Conservation (phyloP, 2,113 vertebrate genomes). For the Catagonus wagneri region DNA sequence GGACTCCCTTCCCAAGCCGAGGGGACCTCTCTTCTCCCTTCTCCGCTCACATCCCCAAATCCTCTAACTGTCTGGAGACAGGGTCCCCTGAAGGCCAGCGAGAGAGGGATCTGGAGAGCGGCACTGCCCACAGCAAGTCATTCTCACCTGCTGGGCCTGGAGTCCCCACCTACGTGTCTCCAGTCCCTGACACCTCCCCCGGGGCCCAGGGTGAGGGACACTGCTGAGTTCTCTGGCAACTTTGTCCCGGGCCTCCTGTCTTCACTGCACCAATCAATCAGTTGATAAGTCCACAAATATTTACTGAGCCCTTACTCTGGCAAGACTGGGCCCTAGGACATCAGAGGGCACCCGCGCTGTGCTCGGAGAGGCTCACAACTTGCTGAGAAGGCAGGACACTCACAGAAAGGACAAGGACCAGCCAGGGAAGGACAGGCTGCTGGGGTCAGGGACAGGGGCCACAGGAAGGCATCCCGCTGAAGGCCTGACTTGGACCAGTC, state of each 20-base stretch:
- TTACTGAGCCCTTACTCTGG: background rate
- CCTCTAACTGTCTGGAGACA: background rate
- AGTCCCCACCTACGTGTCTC: background rate
- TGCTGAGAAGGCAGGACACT: background rate
- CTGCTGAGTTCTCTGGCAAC: background rate
- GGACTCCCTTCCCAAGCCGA: background rate
- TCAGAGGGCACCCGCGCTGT: background rate
- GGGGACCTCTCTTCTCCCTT: background rate
- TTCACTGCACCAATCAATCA: slow-evolving; percentile 44
- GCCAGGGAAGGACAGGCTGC: background rate
- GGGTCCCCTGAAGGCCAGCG: background rate
- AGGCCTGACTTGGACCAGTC: background rate
- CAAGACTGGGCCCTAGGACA: slow-evolving; percentile 53
- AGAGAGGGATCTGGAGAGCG: background rate
- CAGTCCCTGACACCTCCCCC: background rate
- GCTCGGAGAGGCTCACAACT: background rate
- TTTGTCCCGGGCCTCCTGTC: background rate
- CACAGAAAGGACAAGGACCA: background rate
- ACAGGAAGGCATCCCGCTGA: background rate
- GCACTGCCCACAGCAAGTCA: background rate
- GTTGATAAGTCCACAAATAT: slow-evolving; percentile 70
- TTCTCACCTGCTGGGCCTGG: background rate
- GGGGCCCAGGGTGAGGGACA: background rate
- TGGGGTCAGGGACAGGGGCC: background rate
- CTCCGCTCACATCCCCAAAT: background rate